These are phyloP conservation scores for Burhinus bistriatus DNA, from an alignment of 2,113 vertebrate species.

Conservation along the genomic window DNA sequence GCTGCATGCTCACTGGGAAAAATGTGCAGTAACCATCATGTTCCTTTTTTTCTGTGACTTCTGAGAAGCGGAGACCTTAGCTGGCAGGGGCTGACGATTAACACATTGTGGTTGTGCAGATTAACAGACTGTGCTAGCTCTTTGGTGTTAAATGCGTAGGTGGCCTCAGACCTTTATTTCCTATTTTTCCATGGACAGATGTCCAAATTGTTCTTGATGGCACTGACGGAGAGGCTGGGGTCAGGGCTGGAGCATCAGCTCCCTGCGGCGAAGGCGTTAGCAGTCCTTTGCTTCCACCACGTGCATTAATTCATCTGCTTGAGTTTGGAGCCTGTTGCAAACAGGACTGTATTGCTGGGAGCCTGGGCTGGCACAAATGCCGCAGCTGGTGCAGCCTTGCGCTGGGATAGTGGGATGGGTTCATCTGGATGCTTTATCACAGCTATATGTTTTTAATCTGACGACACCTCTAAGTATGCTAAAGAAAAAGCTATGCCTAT, in stretches of 20 bases:
- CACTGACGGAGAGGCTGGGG: not conserved
- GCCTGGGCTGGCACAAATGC: rapidly evolving
- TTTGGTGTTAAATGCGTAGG: not conserved
- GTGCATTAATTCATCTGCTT: rapidly evolving
- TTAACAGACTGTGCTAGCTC: not conserved
- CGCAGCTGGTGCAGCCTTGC: not conserved
- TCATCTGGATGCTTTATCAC: not conserved
- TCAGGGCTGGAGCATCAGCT: not conserved
- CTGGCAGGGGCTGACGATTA: not conserved
- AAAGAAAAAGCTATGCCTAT: not conserved
- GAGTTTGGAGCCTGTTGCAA: not conserved
- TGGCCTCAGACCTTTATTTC: not conserved
- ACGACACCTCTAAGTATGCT: not conserved
- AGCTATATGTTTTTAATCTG: not conserved
- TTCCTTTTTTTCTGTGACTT: not conserved
- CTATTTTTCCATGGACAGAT: not conserved
- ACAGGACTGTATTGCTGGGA: not conserved
- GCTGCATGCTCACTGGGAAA: rapidly evolving
- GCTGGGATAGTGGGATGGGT: rapidly evolving
- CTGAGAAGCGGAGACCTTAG: not conserved
- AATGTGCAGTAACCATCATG: rapidly evolving
- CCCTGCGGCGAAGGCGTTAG: not conserved
- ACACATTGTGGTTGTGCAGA: not conserved
- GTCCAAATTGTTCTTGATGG: not conserved
- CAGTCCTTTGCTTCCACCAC: not conserved